Percentiles rank a stretch among this genome's conserved stretches.
Conservation (phyloP, 2,888 invertebrate species). For the Cerastoderma edule region DNA sequence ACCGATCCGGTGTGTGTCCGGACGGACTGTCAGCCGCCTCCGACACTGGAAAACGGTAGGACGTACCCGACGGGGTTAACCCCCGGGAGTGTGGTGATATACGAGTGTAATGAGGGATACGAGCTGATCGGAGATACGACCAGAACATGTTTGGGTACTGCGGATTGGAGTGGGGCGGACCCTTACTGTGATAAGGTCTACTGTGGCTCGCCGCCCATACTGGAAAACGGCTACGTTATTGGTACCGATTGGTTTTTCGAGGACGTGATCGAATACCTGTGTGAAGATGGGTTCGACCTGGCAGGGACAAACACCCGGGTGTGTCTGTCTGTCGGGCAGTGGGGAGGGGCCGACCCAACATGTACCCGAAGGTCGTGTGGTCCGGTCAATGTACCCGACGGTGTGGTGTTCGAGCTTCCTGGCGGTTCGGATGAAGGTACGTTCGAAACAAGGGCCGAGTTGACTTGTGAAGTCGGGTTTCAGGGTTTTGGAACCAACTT, state of each 20-base stretch:
- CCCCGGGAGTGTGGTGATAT: conserved; percentile 59
- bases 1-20: conserved; percentile 74
- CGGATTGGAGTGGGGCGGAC: conserved; percentile 68
- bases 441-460: conserved; percentile 47
- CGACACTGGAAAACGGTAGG: conserved; percentile 63
- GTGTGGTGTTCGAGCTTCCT: conserved; percentile 44
- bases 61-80: conserved; percentile 36
- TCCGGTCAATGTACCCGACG: conserved; percentile 38
- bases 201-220: conserved; percentile 57
- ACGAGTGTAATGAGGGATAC: conserved; percentile 73
- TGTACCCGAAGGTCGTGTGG: conserved; percentile 64
- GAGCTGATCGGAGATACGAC: conserved; percentile 62
- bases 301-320: conserved; percentile 58
- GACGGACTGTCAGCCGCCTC: conserved; percentile 66
- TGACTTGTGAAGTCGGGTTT: conserved; percentile 64
- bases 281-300: conserved; percentile 69
- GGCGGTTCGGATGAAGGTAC: conserved; percentile 37
- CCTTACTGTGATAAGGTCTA: conserved; percentile 65
- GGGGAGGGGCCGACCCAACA: conserved; percentile 62
- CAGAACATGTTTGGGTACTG: conserved; percentile 67
- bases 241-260: conserved; percentile 54
- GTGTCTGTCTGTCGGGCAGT: conserved; percentile 69
- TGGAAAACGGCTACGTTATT: conserved; percentile 52
- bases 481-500: conserved; percentile 50
- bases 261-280: conserved; percentile 68